Base-by-base conservation (phyloP, 2,113 vertebrate genomes). In the Laterallus jamaicensis region DNA sequence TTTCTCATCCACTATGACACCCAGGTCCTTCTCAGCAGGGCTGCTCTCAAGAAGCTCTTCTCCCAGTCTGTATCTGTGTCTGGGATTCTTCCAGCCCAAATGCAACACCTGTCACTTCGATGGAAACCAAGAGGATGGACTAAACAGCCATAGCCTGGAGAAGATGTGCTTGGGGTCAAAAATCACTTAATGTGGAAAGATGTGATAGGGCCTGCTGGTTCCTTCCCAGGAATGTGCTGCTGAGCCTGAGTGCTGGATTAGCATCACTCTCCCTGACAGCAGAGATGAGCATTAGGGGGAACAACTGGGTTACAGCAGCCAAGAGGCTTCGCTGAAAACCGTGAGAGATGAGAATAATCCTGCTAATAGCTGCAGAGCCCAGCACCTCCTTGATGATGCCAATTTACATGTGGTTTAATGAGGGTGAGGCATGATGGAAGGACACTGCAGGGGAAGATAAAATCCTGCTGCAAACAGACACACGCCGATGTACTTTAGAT, bases 311-410 rank as follows among this genome's bases (percentile, higher is more conserved):
- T 81, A 44, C 8, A 76, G 32, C 84, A 95, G 54, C 69, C 15
- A 13, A 84, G 83, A 60, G 81, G 93, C 81, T 75, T 58, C 13
- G 10, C 58, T 92, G 94, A 66, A 49, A 89, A 68, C 8, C 0
- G 0, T 32, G 74, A 74, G 40, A 84, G 91, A 92, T 56, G 79
- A 90, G 70, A 88, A 91, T 67, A 95, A 95, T 94, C 84, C 75
- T 62, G 37, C 82, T 93, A 95, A 92, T 88, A 94, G 90, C 73
- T 0, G 0, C 91, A 87, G 67, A 91, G 84, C 37, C 70, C 86
- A 85, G 89, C 58, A 96, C 81, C 69, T 89, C 73, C 89, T 78
- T 0, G 1, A 44, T 6, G 62, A 85, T 82, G 69, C 91, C 91
- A 95, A 92, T 94, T 95, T 92, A 68, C 0, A 1, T 0, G 0